A percentile compares a stretch with the other conserved stretches of the same genome.
phyloP scores from a whole-genome alignment of 2,888 invertebrate species.

The Nomada fabriciana region DNA sequence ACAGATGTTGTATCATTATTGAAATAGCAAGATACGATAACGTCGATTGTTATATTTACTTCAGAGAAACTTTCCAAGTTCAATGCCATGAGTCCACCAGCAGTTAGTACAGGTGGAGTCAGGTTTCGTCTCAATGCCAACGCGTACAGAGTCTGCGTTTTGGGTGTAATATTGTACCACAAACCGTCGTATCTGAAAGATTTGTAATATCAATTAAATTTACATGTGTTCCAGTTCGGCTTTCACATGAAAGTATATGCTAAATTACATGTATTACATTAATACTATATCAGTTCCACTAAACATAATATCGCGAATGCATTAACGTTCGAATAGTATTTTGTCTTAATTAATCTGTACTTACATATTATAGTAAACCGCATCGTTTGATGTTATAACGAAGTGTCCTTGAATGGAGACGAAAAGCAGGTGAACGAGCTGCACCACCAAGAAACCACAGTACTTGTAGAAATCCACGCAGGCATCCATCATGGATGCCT shows the following conservation, averaged over 20 bases:
- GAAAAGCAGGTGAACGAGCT: conserved; percentile 17
- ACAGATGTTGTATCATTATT: neutral
- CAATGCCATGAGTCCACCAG: neutral
- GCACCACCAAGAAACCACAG: conserved; percentile 2
- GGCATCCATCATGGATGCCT: neutral
- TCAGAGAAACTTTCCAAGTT: conserved; percentile 19
- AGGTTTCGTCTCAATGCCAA: neutral
- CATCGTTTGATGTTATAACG: conserved; percentile 1
- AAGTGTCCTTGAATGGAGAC: conserved; percentile 31
- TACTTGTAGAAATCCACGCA: neutral
- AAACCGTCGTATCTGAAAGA: neutral
- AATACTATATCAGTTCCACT: no score
- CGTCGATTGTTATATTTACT: neutral
- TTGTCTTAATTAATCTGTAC: neutral
- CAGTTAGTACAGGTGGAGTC: neutral
- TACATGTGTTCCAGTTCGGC: neutral
- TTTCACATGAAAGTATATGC: no score
- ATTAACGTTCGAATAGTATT: no score
- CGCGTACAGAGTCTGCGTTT: neutral
- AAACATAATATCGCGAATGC: no score
- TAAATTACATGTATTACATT: no score
- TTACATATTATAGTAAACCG: neutral
- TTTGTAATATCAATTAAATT: neutral
- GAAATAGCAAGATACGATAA: neutral
- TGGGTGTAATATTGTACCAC: neutral